Conservation (phyloP, 1,140 invertebrate species). For the Prorops nasuta region DNA sequence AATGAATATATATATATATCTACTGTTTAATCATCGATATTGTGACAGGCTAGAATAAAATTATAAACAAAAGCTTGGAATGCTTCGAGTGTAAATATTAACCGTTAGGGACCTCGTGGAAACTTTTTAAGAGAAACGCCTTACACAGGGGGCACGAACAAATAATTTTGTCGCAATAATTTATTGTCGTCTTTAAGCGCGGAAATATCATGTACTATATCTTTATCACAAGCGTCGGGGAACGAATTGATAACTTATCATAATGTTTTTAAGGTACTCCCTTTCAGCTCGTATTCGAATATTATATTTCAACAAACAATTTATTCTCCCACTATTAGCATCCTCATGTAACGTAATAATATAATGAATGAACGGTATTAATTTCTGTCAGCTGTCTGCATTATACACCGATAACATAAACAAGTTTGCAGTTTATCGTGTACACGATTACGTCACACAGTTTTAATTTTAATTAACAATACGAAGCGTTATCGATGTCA, state of each 20-base stretch:
- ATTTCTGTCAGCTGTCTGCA: too few relatives aligned
- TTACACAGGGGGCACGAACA: background rate
- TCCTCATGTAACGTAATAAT: too few relatives aligned
- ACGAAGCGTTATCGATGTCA: too few relatives aligned
- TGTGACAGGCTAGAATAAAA: slow-evolving; percentile 28
- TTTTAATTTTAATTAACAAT: too few relatives aligned
- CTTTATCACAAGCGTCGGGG: background rate
- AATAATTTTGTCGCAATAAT: slow-evolving; percentile 1
- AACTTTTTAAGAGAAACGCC: background rate
- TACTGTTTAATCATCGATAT: slow-evolving; percentile 31
- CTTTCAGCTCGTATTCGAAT: background rate
- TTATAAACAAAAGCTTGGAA: slow-evolving; percentile 31
- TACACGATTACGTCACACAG: too few relatives aligned
- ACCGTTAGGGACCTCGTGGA: slow-evolving; percentile 33
- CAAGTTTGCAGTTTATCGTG: too few relatives aligned
- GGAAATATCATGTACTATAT: background rate
- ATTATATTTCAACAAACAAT: too few relatives aligned
- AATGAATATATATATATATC: slow-evolving; percentile 33
- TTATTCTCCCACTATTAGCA: too few relatives aligned
- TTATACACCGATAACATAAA: too few relatives aligned
- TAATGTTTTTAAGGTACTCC: background rate
- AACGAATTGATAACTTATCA: background rate
- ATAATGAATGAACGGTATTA: too few relatives aligned
- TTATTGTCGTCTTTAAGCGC: background rate
- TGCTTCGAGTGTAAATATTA: slow-evolving; percentile 37